phyloP scores from a whole-genome alignment of 2,888 invertebrate species.

The Pristionchus entomophagus region DNA sequence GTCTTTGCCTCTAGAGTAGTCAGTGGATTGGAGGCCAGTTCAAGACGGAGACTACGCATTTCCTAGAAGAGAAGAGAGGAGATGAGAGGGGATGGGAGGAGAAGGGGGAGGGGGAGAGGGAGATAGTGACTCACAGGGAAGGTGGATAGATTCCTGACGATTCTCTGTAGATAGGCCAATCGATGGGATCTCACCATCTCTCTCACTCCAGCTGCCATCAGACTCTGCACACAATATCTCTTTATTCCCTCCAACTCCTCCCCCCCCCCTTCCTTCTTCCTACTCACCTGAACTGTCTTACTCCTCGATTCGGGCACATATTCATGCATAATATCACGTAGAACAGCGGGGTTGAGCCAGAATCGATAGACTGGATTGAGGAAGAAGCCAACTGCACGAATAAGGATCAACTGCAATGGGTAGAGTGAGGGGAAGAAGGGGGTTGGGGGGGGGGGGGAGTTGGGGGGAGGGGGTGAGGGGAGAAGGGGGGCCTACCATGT shows the following conservation, averaged over 20 bases:
- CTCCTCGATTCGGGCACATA: constrained; percentile 67
- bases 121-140: constrained; percentile 53
- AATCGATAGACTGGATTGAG: constrained; percentile 74
- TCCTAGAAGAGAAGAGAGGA: constrained; percentile 53
- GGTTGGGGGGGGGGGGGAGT: not conserved
- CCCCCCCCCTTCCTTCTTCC: not conserved
- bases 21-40: constrained; percentile 58
- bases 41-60: constrained; percentile 63
- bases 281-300: constrained; percentile 60
- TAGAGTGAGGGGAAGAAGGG: not conserved
- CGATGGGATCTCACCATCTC: constrained; percentile 67
- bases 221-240: constrained; percentile 55
- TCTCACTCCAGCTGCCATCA: constrained; percentile 74
- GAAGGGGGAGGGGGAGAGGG: too few species aligned
- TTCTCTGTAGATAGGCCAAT: constrained; percentile 69
- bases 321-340: constrained; percentile 74
- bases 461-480: not conserved
- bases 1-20: constrained; percentile 58
- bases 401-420: constrained; percentile 63
- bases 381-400: constrained; percentile 73
- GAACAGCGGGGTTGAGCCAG: constrained; percentile 73
- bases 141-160: constrained; percentile 68
- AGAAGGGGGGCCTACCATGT: constrained; percentile 58
- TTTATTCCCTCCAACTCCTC: not conserved
- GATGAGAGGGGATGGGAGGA: not conserved